Percentiles rank a stretch among this genome's conserved stretches.
Evolutionary conservation across 2,888 invertebrate species (phyloP).

Genomic region (Bimastos eiseni): DNA sequence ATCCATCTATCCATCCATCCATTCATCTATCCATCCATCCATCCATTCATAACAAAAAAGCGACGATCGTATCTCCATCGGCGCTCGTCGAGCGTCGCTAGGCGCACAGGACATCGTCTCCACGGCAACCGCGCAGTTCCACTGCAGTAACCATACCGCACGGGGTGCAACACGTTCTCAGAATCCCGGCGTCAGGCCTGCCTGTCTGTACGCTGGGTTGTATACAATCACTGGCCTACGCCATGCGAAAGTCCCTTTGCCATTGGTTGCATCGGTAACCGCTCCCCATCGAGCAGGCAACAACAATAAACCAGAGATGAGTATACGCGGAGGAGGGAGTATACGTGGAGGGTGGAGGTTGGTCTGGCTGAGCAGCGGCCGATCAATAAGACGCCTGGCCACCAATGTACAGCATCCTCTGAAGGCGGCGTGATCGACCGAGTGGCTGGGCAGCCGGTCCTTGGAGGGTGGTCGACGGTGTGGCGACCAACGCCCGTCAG

Average conservation of each 20-base stretch:
- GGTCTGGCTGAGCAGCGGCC: neutral
- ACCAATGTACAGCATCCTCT: neutral
- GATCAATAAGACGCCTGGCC: neutral
- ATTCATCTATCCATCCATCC: neutral
- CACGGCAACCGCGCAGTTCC: neutral
- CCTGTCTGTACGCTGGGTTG: neutral
- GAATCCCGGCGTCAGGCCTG: neutral
- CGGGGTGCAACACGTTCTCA: neutral
- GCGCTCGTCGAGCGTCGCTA: neutral
- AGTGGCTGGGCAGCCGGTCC: neutral
- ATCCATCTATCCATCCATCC: neutral
- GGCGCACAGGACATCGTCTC: slow-evolving; percentile 7
- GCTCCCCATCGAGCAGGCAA: neutral
- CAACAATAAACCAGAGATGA: too few species aligned
- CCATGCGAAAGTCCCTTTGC: neutral
- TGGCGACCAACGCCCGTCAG: neutral
- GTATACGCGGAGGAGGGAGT: neutral
- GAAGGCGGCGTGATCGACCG: neutral
- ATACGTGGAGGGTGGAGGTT: neutral
- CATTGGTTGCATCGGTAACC: neutral
- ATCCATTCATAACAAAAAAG: neutral
- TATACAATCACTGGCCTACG: neutral
- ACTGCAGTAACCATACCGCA: neutral
- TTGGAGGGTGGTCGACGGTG: neutral
- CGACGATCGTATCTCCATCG: neutral